phyloP scores from a whole-genome alignment of 2,888 invertebrate species.

The Acleris holmiana region DNA sequence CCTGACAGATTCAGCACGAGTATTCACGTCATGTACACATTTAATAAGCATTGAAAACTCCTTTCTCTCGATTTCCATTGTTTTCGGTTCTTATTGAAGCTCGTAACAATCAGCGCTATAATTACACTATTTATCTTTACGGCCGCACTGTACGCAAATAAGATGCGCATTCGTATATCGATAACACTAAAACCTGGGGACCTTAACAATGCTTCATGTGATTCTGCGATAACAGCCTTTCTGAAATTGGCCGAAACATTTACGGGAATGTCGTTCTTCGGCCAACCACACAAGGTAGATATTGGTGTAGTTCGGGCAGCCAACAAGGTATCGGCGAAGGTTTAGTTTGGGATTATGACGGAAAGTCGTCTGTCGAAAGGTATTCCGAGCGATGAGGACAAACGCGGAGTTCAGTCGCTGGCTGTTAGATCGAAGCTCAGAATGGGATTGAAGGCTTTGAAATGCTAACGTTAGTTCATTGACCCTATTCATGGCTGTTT shows the following conservation, averaged over 20 bases:
- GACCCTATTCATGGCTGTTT: not conserved
- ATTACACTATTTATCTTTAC: constrained; percentile 21
- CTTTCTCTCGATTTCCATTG: constrained; percentile 3
- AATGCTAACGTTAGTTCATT: constrained; percentile 6
- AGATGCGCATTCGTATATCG: constrained; percentile 46
- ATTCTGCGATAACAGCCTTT: constrained; percentile 52
- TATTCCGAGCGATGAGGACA: constrained; percentile 51
- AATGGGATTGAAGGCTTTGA: constrained; percentile 20
- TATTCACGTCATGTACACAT: constrained; percentile 14
- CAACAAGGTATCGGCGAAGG: constrained; percentile 41
- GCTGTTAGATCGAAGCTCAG: constrained; percentile 10
- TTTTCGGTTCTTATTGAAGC: constrained; percentile 2
- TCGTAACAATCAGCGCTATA: constrained; percentile 4
- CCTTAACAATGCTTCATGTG: constrained; percentile 56
- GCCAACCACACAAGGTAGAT: constrained; percentile 37
- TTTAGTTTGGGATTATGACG: constrained; percentile 57
- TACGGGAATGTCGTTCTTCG: constrained; percentile 37
- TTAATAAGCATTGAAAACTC: constrained; percentile 10
- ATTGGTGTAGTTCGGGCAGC: constrained; percentile 33
- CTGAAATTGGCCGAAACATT: constrained; percentile 39
- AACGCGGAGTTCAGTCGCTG: constrained; percentile 43
- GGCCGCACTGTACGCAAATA: constrained; percentile 12
- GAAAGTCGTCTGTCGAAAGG: constrained; percentile 54
- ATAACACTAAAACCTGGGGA: constrained; percentile 51
- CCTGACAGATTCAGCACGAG: constrained; percentile 1